These are phyloP conservation scores for Neomonachus schauinslandi DNA, from an alignment of 2,113 vertebrate species.

Conservation along the genomic window DNA sequence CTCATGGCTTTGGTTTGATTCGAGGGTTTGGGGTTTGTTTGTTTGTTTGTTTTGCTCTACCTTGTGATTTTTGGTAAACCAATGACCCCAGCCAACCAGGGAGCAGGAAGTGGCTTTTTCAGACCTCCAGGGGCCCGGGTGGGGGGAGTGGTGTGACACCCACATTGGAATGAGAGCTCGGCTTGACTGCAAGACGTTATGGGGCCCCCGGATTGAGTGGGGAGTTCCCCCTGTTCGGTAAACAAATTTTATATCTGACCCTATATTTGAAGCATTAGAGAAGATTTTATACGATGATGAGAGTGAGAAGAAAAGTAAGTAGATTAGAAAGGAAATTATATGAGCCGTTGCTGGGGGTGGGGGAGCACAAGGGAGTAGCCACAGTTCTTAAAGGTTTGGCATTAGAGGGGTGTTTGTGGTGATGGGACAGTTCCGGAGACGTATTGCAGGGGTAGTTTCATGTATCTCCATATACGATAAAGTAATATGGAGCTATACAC, in stretches of 20 bases:
- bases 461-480: neutral
- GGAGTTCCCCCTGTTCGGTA: neutral
- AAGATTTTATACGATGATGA: neutral
- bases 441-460: too few species aligned
- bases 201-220: neutral
- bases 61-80: neutral
- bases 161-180: neutral
- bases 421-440: neutral
- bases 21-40: neutral
- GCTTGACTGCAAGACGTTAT: fast-evolving
- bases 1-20: neutral
- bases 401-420: too few species aligned
- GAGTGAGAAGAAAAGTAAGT: neutral
- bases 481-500: fast-evolving
- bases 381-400: neutral
- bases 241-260: neutral
- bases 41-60: neutral
- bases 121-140: fast-evolving
- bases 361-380: neutral
- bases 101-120: neutral
- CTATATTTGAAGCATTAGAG: neutral
- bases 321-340: neutral
- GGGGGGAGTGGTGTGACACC: too few species aligned
- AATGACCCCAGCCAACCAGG: neutral
- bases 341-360: neutral